Base-by-base conservation (phyloP, 2,888 invertebrate species). In the Melipona bicolor region DNA sequence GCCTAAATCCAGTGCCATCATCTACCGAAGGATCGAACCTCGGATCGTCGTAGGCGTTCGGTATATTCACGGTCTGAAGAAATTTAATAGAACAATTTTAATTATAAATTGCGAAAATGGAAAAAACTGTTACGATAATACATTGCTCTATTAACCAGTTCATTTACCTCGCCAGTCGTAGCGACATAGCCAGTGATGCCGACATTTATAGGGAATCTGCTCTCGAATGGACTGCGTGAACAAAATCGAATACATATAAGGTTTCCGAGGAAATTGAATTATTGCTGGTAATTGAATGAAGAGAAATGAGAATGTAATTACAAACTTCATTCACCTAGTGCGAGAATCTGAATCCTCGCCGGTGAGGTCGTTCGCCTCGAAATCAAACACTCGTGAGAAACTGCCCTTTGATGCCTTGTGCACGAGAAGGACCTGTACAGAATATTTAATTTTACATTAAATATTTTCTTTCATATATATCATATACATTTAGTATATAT, bases 131-230 rank as follows among this genome's bases (percentile, higher is more conserved):
- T 49, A 59, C 13, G 59, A 54, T 74, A 59, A 36, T 36, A n/a
- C 13, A 32, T 43, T 3, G 54, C 24, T 69, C 17, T 17, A 36
- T 36, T 50, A 21, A 71, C 52, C 43, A 54, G 65, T 59, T 69
- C 13, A 32, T 96, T 95, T 95, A 98, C 98, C 97, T 99, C 98
- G 90, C 99, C 99, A 81, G 98, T 98, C 65, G 98, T 98, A 77
- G 99, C 99, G 71, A 98, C 99, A 95, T 98, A 97, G 80, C 99
- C 98, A 49, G 98, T 98, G 92, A 99, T 98, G 83, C 99, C 99
- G 89, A 99, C 97, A 95, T 99, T 98, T 92, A 99, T 98, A 59
- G 99, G 99, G 95, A 99, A 99, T 89, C 99, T 96, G 92, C 98
- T 98, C 95, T 98, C 98, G 95, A 97, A 98, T 72, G 98, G 98